Base-by-base conservation (phyloP, 2,888 invertebrate species). In the Eupelmus urozonus region DNA sequence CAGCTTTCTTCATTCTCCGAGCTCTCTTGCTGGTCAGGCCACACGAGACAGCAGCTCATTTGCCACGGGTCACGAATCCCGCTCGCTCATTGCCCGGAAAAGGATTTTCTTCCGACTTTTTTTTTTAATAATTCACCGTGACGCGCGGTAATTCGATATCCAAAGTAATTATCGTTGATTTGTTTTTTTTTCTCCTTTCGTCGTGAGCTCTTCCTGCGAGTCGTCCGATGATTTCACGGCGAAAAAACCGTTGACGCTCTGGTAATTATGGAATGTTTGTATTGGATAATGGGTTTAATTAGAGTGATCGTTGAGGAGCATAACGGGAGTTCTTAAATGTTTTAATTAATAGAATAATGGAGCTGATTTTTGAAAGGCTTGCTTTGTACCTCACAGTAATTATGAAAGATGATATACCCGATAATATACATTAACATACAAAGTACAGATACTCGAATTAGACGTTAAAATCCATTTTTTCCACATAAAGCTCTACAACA, bases 41-140 rank as follows among this genome's bases (percentile, higher is more conserved):
- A n/a, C 11, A n/a, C 7, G 16, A 16, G 49, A 49, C 49, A 49
- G 49, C 49, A 16, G 3, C 49, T 49, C 49, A 49, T 49, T 49
- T 49, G 49, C 49, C 16, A 49, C 49, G 49, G n/a, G 49, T 49
- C 49, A 49, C 49, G 49, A 49, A 49, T 49, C 49, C n/a, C 49
- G 40, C 40, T 40, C 40, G 40, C 40, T 11, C 11, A 4, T 40
- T 40, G 40, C 40, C 16, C 49, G 49, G 49, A 49, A 49, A 49
- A 49, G 49, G 49, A 49, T 49, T 49, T 49, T 49, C 49, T 49
- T 49, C 49, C 49, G 49, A 49, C 49, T 49, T 49, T 49, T 49
- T 49, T 49, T 49, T 16, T 49, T 9, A 16, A 16, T 49, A 49
- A 49, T 49, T 49, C 49, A 49, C 49, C 49, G 49, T 49, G n/a